phyloP scores from a whole-genome alignment of 1,140 invertebrate species.

The Temnothorax longispinosus region DNA sequence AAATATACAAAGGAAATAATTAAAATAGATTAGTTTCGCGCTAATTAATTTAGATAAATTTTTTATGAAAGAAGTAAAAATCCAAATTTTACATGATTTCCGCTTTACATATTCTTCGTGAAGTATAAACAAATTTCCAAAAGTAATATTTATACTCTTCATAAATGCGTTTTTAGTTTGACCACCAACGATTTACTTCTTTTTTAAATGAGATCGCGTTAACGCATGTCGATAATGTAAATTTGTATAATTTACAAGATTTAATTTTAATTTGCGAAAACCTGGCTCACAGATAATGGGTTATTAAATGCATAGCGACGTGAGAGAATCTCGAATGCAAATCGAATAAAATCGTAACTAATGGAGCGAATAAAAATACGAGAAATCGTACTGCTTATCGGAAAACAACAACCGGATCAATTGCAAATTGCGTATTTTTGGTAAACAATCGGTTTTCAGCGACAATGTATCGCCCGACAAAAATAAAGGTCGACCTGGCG shows the following conservation, averaged over 20 bases:
- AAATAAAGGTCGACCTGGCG: constrained; percentile 33
- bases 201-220: not conserved
- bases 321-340: not conserved
- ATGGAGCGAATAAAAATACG: constrained; percentile 20
- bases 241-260: constrained; percentile 37
- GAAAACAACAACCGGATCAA: constrained; percentile 8
- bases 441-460: constrained; percentile 40
- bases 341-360: constrained; percentile 27
- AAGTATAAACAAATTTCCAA: not conserved
- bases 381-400: constrained; percentile 40
- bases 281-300: not conserved
- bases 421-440: constrained; percentile 44
- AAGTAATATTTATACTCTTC: constrained; percentile 1
- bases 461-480: constrained; percentile 7
- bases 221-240: constrained; percentile 4
- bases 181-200: not conserved
- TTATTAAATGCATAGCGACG: constrained; percentile 14
- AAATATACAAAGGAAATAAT: not conserved
- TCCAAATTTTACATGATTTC: not conserved
- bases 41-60: not conserved
- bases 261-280: constrained; percentile 9
- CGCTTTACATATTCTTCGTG: not conserved
- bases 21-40: not conserved
- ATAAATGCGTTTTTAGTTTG: constrained; percentile 1
- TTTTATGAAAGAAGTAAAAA: no score